Evolutionary conservation across 2,888 invertebrate genomes (phyloP), one percentile per base, ranked within the genome.

Genomic region (Balanococcus diminutus): DNA sequence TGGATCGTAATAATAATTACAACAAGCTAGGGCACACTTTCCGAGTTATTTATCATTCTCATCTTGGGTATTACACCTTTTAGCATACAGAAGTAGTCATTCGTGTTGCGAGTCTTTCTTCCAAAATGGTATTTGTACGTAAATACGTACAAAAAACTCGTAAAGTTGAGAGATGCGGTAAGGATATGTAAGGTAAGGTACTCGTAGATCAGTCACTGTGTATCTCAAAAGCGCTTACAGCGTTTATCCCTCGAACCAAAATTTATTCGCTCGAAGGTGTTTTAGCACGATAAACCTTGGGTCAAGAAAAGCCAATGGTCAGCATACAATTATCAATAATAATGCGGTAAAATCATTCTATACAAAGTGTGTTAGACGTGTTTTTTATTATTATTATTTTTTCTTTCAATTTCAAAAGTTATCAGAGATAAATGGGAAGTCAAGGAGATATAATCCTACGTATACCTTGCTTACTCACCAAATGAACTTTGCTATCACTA

Each of bases 1-100:
- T 75, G 75, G 32, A 67, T 67, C 16, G 67, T 67, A 28, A 31
- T 67, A 28, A 31, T 67, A 67, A 67, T 67, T 67, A 67, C 67
- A 31, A 51, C 51, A 51, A 51, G 51, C n/a, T 51, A 19, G 51
- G 19, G 19, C 19, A 51, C 51, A 51, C 19, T 51, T 51, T 51
- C 3, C 51, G 51, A 51, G 51, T 51, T 51, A 51, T 51, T 51
- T 51, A 51, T 51, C 51, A 51, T 51, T 19, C 19, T 51, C 51
- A 51, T 19, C 51, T 51, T 5, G n/a, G n/a, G 19, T 51, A 51
- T 19, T 6, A 19, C 51, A 51, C 51, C 19, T 3, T 51, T 51
- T 51, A 9, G 51, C 51, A 51, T 51, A 51, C n/a, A 51, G 19
- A 19, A 51, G 51, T 9, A n/a, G 19, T n/a, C 51, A 51, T 51